Percentiles rank a stretch among this genome's conserved stretches.
These are phyloP conservation scores for Octodon degus DNA, from an alignment of 2,113 vertebrate species.

Conservation along the genomic window DNA sequence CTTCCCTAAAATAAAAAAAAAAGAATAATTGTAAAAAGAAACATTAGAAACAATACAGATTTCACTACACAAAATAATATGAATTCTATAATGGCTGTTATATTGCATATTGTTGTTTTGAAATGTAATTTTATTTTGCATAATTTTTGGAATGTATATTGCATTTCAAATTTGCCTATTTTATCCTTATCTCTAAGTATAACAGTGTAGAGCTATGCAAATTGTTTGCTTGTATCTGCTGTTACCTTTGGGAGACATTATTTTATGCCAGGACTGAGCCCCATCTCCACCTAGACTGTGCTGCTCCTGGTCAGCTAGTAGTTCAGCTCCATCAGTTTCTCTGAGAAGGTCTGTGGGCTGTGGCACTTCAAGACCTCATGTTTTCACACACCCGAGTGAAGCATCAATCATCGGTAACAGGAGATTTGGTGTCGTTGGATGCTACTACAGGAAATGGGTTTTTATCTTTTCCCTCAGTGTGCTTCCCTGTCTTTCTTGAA, in stretches of 20 bases:
- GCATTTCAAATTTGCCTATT: not conserved
- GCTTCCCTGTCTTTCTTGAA: not conserved
- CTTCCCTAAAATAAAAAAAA: no score
- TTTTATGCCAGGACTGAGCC: not conserved
- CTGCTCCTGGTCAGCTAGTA: not conserved
- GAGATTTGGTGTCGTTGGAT: not conserved
- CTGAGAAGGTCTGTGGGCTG: no score
- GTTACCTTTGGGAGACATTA: not conserved
- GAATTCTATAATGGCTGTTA: no score
- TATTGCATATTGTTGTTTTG: no score
- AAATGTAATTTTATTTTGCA: not conserved
- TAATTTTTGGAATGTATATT: not conserved
- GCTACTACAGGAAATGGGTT: not conserved
- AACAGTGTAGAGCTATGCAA: not conserved
- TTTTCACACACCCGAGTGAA: not conserved
- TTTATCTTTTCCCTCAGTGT: not conserved
- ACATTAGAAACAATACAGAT: no score
- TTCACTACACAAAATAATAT: no score
- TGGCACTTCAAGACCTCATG: not conserved
- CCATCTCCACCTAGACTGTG: not conserved
- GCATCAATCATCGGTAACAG: not conserved
- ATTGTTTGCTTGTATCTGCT: not conserved
- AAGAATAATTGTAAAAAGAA: no score
- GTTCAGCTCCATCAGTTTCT: not conserved
- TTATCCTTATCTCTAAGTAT: constrained; percentile 12